Evolutionary conservation across 2,888 invertebrate species (phyloP).

Genomic region (Lithodes maja): DNA sequence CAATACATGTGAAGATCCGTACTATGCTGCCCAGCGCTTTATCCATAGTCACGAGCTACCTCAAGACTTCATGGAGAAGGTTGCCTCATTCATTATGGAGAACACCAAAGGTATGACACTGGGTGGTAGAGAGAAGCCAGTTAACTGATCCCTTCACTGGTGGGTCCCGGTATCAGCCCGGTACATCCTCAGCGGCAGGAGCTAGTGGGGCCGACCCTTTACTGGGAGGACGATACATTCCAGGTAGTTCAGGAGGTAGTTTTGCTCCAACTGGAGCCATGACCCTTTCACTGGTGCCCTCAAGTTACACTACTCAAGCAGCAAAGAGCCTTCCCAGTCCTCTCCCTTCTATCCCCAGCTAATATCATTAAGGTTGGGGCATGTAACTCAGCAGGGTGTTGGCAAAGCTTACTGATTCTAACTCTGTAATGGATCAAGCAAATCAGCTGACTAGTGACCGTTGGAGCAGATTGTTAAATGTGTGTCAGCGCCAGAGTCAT

Average conservation of each 20-base stretch:
- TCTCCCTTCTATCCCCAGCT: constrained; percentile 77
- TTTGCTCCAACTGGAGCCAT: constrained; percentile 72
- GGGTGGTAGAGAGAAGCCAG: constrained; percentile 72
- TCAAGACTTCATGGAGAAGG: constrained; percentile 89
- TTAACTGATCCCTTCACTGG: constrained; percentile 82
- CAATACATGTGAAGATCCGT: constrained; percentile 93
- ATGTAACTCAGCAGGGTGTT: constrained; percentile 84
- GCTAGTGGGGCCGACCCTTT: constrained; percentile 78
- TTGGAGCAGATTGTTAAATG: constrained; percentile 77
- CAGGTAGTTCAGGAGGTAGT: constrained; percentile 74
- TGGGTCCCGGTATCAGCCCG: constrained; percentile 53
- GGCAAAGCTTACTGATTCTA: constrained; percentile 73
- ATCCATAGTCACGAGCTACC: constrained; percentile 89
- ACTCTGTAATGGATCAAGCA: constrained; percentile 78
- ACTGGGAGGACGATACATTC: constrained; percentile 83
- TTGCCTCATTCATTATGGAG: constrained; percentile 92
- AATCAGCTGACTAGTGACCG: constrained; percentile 78
- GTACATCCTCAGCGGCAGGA: constrained; percentile 1
- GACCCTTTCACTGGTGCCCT: constrained; percentile 81
- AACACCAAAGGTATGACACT: constrained; percentile 80
- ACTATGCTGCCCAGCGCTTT: constrained; percentile 92
- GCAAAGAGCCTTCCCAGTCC: constrained; percentile 18
- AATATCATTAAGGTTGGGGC: constrained; percentile 82
- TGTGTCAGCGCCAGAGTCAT: constrained; percentile 74
- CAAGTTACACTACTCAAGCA: constrained; percentile 73